Percentiles rank a stretch among this genome's conserved stretches.
Conservation (phyloP, 1,140 invertebrate genomes). For the Drosophila nannoptera region DNA sequence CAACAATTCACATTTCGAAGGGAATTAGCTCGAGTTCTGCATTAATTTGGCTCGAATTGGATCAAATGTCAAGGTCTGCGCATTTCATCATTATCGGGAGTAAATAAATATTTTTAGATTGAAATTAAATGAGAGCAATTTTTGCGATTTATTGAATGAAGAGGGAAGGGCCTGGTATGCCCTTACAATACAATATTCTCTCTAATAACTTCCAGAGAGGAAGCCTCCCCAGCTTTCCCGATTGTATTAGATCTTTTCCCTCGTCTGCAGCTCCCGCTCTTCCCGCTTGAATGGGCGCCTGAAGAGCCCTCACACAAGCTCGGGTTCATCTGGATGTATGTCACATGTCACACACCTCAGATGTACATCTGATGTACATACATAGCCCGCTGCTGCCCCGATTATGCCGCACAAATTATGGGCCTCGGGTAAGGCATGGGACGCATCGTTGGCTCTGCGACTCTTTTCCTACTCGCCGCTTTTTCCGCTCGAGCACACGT, state of each 20-base stretch:
- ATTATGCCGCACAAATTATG: constrained; percentile 57
- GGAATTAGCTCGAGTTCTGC: background rate
- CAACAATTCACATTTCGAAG: too few species aligned
- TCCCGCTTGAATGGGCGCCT: constrained; percentile 28
- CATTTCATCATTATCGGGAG: background rate
- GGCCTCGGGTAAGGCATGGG: constrained; percentile 40
- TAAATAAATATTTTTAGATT: too few species aligned
- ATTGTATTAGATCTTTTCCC: background rate
- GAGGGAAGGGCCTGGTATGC: too few species aligned
- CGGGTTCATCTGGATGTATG: background rate
- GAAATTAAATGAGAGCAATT: too few species aligned
- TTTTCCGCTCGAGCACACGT: constrained; percentile 55
- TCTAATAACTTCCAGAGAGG: too few species aligned
- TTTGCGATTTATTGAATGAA: too few species aligned
- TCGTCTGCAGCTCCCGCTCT: background rate
- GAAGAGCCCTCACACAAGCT: constrained; percentile 5
- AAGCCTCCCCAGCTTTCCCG: too few species aligned
- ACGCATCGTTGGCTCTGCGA: constrained; percentile 58
- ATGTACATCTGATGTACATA: too few species aligned
- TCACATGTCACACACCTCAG: too few species aligned
- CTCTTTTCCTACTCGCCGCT: constrained; percentile 22
- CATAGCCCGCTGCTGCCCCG: constrained; percentile 21
- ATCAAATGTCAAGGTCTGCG: background rate
- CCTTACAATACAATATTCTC: too few species aligned
- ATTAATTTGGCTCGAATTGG: background rate